A percentile compares a stretch with the other conserved stretches of the same genome.
These are phyloP conservation scores for Tarsius wallacei DNA, from an alignment of 2,797 vertebrate species.

Conservation along the genomic window DNA sequence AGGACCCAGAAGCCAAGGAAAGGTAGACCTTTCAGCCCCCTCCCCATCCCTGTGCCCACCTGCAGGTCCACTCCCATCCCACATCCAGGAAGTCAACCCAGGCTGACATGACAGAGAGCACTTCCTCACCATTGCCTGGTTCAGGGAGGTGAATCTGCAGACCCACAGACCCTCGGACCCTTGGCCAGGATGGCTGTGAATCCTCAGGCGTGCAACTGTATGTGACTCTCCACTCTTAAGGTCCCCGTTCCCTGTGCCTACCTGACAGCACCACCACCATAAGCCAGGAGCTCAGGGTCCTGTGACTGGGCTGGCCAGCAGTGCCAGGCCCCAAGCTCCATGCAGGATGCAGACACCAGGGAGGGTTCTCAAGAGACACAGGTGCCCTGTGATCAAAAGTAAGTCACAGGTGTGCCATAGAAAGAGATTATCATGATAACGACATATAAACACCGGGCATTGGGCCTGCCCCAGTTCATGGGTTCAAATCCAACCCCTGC, in stretches of 20 bases:
- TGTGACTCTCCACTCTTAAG: background rate
- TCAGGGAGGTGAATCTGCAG: background rate
- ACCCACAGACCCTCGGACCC: background rate
- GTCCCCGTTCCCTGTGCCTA: fast-evolving
- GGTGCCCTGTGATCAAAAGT: background rate
- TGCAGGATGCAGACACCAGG: too few species aligned
- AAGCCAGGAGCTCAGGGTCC: background rate
- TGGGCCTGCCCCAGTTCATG: background rate
- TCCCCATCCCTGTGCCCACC: background rate
- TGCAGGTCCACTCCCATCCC: background rate
- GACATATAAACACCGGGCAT: fast-evolving
- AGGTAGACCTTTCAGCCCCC: background rate
- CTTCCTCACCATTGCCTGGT: background rate
- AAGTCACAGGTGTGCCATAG: background rate
- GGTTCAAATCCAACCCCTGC: background rate
- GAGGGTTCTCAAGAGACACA: background rate
- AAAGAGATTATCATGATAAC: background rate
- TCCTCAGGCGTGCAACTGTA: too few species aligned
- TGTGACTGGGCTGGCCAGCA: background rate
- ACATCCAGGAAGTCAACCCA: background rate
- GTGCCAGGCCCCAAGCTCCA: background rate
- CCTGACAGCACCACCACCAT: fast-evolving
- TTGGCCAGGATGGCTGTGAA: background rate
- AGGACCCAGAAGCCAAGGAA: background rate
- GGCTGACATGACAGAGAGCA: background rate